Evolutionary conservation across 2,797 vertebrate species (phyloP).

Genomic region (Cossypha heuglini): DNA sequence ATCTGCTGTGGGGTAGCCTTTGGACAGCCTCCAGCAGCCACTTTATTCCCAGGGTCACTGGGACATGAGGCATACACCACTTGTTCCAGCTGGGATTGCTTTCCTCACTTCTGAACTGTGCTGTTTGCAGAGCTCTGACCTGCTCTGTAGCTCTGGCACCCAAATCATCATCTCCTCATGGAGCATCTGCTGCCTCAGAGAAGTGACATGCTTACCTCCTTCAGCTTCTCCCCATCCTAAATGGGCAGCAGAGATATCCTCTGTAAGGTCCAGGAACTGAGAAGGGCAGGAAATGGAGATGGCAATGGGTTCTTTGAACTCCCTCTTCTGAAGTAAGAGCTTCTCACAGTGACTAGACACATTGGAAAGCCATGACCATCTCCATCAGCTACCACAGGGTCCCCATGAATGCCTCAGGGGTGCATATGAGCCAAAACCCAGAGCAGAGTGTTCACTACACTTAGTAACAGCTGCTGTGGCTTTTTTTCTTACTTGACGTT

Average conservation of each 20-base stretch:
- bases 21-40: not conserved
- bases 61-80: fast-evolving
- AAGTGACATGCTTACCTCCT: not conserved
- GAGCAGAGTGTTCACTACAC: not conserved
- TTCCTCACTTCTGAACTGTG: not conserved
- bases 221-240: not conserved
- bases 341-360: not conserved
- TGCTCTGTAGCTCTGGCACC: not conserved
- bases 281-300: not conserved
- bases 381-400: not conserved
- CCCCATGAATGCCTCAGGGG: fast-evolving
- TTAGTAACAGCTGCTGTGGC: not conserved
- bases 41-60: not conserved
- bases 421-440: not conserved
- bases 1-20: not conserved
- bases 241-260: not conserved
- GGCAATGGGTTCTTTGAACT: not conserved
- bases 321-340: not conserved
- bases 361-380: not conserved
- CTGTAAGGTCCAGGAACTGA: not conserved
- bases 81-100: not conserved
- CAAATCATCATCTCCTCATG: not conserved
- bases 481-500: not conserved
- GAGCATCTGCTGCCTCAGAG: not conserved
- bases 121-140: not conserved